A percentile compares a stretch with the other conserved stretches of the same genome.
phyloP scores from a whole-genome alignment of 2,797 vertebrate species.

The Poecile montanus region DNA sequence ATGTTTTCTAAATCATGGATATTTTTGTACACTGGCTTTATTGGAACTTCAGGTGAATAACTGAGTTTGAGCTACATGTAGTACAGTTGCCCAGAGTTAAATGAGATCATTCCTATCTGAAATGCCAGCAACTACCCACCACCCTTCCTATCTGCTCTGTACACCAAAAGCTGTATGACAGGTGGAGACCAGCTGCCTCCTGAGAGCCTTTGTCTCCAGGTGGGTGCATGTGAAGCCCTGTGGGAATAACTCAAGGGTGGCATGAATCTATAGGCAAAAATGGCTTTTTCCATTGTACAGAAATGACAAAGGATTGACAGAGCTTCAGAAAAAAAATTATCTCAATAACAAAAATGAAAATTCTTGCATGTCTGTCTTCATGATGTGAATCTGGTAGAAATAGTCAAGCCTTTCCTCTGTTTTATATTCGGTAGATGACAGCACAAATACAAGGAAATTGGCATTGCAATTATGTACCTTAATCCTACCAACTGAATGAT shows the following conservation, averaged over 20 bases:
- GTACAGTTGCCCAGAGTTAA: background rate
- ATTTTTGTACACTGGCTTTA: background rate
- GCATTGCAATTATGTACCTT: background rate
- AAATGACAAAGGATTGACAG: background rate
- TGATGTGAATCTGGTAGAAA: background rate
- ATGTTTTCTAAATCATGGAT: background rate
- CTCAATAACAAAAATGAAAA: background rate
- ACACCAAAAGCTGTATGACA: background rate
- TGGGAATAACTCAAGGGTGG: background rate
- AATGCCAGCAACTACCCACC: background rate
- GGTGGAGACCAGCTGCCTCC: background rate
- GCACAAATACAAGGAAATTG: background rate
- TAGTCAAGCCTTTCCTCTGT: background rate
- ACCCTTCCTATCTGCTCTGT: background rate
- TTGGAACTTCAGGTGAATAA: background rate
- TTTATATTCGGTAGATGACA: background rate
- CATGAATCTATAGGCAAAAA: background rate
- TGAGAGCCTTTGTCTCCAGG: background rate
- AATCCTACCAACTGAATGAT: background rate
- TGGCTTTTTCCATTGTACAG: background rate
- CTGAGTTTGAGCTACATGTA: background rate
- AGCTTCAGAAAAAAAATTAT: background rate
- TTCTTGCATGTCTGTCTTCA: background rate
- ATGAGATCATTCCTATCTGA: background rate
- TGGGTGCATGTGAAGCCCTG: background rate